Conservation (phyloP, 2,888 invertebrate genomes). For the Drosophila multiciliata region DNA sequence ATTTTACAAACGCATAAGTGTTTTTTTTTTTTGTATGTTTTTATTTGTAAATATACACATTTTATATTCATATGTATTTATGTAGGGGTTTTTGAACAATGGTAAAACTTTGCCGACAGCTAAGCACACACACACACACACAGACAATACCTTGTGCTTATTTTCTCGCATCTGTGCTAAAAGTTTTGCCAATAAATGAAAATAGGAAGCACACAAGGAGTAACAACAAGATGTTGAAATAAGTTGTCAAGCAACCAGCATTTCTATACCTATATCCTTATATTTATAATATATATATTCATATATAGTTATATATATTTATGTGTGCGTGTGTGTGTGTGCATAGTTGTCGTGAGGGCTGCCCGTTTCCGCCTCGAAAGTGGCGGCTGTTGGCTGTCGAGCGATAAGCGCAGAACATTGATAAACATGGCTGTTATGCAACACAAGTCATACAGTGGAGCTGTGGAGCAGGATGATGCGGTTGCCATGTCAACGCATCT, state of each 20-base stretch:
- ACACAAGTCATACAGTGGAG: slow-evolving; percentile 9
- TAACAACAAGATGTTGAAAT: slow-evolving; percentile 76
- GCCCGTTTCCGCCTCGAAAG: slow-evolving; percentile 50
- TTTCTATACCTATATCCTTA: neutral
- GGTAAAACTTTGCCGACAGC: slow-evolving; percentile 67
- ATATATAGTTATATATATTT: neutral
- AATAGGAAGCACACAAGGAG: slow-evolving; percentile 66
- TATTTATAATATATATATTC: neutral
- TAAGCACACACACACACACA: slow-evolving; percentile 36
- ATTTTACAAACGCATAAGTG: slow-evolving; percentile 17
- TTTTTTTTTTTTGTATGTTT: slow-evolving; percentile 7
- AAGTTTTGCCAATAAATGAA: slow-evolving; percentile 80
- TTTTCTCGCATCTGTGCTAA: slow-evolving; percentile 63
- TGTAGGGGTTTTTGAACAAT: slow-evolving; percentile 56
- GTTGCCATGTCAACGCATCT: slow-evolving; percentile 56
- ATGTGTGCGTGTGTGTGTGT: neutral
- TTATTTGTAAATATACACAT: slow-evolving; percentile 7
- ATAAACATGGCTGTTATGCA: slow-evolving; percentile 67
- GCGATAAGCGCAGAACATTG: slow-evolving; percentile 77
- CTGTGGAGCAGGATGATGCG: slow-evolving; percentile 28
- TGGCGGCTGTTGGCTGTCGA: slow-evolving; percentile 46
- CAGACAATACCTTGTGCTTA: slow-evolving; percentile 38
- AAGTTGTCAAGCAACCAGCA: slow-evolving; percentile 70
- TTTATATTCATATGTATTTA: slow-evolving; percentile 48
- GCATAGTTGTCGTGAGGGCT: neutral